Percentiles rank a stretch among this genome's conserved stretches.
phyloP scores from a whole-genome alignment of 1,140 invertebrate genomes.

The Zaprionus davidi region DNA sequence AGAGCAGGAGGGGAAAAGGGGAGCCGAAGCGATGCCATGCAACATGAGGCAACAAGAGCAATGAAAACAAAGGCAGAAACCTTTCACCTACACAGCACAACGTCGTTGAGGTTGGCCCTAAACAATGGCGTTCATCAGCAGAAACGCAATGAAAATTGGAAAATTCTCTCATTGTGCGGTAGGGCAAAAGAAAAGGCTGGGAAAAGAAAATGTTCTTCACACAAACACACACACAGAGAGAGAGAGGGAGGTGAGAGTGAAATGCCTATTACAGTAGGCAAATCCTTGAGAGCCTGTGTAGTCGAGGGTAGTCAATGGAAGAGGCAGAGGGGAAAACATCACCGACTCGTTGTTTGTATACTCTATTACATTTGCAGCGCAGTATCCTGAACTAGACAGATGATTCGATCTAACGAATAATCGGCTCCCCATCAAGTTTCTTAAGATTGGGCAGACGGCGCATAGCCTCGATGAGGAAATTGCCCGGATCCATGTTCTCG shows the following conservation, averaged over 20 bases:
- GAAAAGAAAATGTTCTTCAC: constrained; percentile 51
- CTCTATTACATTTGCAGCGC: constrained; percentile 45
- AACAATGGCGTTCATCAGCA: constrained; percentile 77
- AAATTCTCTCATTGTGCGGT: constrained; percentile 49
- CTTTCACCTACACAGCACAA: constrained; percentile 51
- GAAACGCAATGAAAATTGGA: constrained; percentile 72
- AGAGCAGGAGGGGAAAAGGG: neutral
- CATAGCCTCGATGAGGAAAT: constrained; percentile 90
- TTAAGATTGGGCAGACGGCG: constrained; percentile 91
- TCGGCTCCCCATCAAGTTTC: constrained; percentile 92
- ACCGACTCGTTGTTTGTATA: constrained; percentile 11
- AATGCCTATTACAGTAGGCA: neutral
- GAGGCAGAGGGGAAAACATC: neutral
- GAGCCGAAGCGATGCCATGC: neutral
- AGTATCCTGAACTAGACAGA: neutral
- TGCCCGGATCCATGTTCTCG: constrained; percentile 89
- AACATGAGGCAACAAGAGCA: constrained; percentile 16
- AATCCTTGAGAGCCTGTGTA: neutral
- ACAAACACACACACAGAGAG: neutral
- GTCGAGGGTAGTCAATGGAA: constrained; percentile 17
- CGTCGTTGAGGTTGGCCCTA: constrained; percentile 21
- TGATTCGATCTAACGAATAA: constrained; percentile 85
- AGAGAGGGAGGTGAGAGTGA: neutral
- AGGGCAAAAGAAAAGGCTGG: constrained; percentile 50
- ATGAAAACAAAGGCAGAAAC: constrained; percentile 39